Conservation (phyloP, 2,888 invertebrate species). For the Agrotis clavis region DNA sequence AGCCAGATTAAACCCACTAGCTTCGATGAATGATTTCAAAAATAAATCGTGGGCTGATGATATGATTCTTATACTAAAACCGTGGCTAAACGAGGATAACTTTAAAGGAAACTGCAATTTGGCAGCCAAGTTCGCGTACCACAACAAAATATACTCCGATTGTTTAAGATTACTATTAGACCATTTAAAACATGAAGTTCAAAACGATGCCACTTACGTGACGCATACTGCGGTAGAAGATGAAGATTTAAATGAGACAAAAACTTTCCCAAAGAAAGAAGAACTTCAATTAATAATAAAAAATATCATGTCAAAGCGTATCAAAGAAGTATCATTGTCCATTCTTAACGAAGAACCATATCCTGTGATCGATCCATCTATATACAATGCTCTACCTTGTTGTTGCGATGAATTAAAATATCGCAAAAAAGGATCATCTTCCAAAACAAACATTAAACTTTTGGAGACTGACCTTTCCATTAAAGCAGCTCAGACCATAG, state of each 20-base stretch:
- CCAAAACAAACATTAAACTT: conserved; percentile 59
- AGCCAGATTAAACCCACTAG: conserved; percentile 78
- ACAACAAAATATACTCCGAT: conserved; percentile 79
- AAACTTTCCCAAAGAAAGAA: conserved; percentile 70
- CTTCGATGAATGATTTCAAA: conserved; percentile 79
- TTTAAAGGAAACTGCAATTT: conserved; percentile 80
- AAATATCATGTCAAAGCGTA: conserved; percentile 83
- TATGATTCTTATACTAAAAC: conserved; percentile 79
- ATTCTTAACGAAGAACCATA: conserved; percentile 84
- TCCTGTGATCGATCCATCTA: conserved; percentile 74
- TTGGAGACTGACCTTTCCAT: conserved; percentile 73
- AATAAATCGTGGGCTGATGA: conserved; percentile 85
- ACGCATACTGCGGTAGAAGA: conserved; percentile 73
- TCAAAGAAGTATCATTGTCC: conserved; percentile 83
- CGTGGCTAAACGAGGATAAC: conserved; percentile 81
- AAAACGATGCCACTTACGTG: conserved; percentile 73
- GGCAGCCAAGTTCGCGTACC: conserved; percentile 85
- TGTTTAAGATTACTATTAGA: conserved; percentile 79
- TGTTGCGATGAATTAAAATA: conserved; percentile 83
- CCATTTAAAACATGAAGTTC: conserved; percentile 74
- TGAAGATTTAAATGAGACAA: conserved; percentile 52
- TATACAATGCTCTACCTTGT: conserved; percentile 80
- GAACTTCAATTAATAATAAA: conserved; percentile 80
- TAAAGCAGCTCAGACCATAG: conserved; percentile 81
- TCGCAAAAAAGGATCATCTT: conserved; percentile 63